These are phyloP conservation scores for Sialis fuliginosa DNA, from an alignment of 2,888 invertebrate species.

Conservation along the genomic window DNA sequence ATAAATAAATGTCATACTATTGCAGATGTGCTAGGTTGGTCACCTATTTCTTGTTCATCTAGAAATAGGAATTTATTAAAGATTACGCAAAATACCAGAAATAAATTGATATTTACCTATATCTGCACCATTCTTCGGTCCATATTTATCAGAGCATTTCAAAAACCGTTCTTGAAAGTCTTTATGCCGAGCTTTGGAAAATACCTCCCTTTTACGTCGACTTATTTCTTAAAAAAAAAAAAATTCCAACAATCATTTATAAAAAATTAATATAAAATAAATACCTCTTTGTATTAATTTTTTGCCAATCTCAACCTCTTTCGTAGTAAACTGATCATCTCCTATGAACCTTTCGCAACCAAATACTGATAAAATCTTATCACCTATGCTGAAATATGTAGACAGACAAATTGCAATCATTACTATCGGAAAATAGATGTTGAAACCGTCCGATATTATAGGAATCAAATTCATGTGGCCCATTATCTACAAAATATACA, in stretches of 20 bases:
- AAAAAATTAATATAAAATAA: conserved; percentile 6
- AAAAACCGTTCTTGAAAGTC: conserved; percentile 53
- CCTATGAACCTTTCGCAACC: conserved; percentile 96
- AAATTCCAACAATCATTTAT: neutral
- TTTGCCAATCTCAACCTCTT: conserved; percentile 84
- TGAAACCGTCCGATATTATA: conserved; percentile 94
- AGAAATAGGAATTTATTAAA: too few species aligned
- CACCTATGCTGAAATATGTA: conserved; percentile 87
- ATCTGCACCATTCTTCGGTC: conserved; percentile 27
- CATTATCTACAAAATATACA: conserved; percentile 53
- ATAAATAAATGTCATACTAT: too few species aligned
- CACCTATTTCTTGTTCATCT: too few species aligned
- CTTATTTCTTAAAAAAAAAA: conserved; percentile 45
- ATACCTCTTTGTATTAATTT: conserved; percentile 79
- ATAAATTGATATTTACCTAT: conserved; percentile 19
- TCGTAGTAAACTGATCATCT: conserved; percentile 83
- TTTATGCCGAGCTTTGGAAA: conserved; percentile 54
- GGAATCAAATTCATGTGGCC: conserved; percentile 98
- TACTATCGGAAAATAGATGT: conserved; percentile 96
- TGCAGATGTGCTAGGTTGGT: too few species aligned
- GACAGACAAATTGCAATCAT: conserved; percentile 84
- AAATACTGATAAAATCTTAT: conserved; percentile 70
- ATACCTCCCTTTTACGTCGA: conserved; percentile 62
- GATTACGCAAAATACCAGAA: too few species aligned
- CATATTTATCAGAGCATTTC: conserved; percentile 22